Evolutionary conservation across 2,113 vertebrate species (phyloP).

Genomic region (Microcebus jonahi): DNA sequence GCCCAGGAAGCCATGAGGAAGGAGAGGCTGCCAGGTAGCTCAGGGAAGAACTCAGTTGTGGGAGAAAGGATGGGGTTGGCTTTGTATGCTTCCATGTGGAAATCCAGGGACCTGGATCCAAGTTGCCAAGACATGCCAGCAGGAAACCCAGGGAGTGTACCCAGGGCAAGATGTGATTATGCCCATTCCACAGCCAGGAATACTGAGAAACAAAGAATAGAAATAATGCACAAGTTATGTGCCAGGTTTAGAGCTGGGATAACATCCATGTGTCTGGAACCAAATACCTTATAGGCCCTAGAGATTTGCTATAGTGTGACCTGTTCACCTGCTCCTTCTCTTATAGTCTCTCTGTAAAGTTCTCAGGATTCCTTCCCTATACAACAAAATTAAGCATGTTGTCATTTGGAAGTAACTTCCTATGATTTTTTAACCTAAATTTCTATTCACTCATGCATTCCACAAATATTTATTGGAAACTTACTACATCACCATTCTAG

Average conservation of each 20-base stretch:
- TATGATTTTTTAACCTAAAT: neutral
- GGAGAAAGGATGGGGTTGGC: neutral
- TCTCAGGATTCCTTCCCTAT: neutral
- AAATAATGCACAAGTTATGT: neutral
- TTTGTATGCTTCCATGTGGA: neutral
- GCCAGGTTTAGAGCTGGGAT: neutral
- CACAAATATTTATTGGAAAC: constrained; percentile 13
- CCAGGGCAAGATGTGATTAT: neutral
- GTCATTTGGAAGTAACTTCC: neutral
- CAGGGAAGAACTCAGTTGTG: neutral
- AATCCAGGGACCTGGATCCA: neutral
- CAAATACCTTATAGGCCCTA: neutral
- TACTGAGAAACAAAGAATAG: neutral
- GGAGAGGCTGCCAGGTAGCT: neutral
- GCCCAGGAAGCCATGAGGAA: neutral
- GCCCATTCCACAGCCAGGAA: neutral
- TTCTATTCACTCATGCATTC: neutral
- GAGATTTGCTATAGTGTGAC: neutral
- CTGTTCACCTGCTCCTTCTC: neutral
- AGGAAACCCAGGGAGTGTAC: neutral
- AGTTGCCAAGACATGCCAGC: neutral
- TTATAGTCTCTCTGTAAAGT: neutral
- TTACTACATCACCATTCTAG: neutral
- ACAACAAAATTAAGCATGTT: neutral
- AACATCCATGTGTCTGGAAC: neutral